Percentiles rank a stretch among this genome's conserved stretches.
These are phyloP conservation scores for Gulo gulo DNA, from an alignment of 2,113 vertebrate species.

Conservation along the genomic window DNA sequence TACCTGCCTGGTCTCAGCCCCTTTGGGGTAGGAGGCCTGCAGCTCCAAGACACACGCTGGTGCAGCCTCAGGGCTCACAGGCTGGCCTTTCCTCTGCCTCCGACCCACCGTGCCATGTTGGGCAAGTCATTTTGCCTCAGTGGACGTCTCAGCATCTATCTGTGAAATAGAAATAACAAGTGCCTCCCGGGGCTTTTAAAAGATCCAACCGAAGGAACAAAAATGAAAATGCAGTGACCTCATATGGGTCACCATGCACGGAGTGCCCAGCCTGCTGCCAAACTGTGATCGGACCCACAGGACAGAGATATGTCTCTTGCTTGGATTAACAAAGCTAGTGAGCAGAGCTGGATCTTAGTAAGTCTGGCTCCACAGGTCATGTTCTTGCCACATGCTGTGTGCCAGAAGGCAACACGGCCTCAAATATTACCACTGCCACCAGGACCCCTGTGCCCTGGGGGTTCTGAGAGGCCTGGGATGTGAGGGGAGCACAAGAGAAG, in stretches of 20 bases:
- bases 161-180: neutral
- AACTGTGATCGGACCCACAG: neutral
- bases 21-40: neutral
- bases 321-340: neutral
- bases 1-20: neutral
- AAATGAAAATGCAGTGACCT: neutral
- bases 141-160: neutral
- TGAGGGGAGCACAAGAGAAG: neutral
- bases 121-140: neutral
- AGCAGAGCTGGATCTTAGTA: neutral
- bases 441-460: rapidly evolving
- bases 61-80: neutral
- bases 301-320: neutral
- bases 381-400: neutral
- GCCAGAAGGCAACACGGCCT: neutral
- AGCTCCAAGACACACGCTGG: rapidly evolving
- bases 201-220: neutral
- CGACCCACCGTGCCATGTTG: rapidly evolving
- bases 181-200: neutral
- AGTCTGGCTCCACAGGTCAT: neutral
- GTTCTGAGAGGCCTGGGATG: neutral
- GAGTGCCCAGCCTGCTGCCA: neutral
- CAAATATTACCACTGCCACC: neutral
- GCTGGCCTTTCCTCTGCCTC: rapidly evolving
- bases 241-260: rapidly evolving